phyloP scores from a whole-genome alignment of 2,888 invertebrate species.

The Cosmia pyralina region DNA sequence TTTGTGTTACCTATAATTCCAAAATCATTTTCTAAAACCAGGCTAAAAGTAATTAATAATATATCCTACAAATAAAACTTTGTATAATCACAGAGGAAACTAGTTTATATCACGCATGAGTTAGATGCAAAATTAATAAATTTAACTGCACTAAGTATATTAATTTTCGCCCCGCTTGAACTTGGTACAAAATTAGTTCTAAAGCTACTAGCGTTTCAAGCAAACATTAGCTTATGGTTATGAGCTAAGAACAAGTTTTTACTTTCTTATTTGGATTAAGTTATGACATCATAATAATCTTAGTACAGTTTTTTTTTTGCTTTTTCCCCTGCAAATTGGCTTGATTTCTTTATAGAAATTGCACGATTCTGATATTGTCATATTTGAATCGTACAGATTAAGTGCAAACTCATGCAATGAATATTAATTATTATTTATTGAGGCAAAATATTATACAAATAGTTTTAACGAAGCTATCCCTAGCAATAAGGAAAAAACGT shows the following conservation, averaged over 20 bases:
- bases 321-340: background rate
- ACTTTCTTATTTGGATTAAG: background rate
- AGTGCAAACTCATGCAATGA: background rate
- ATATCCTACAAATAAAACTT: slow-evolving; percentile 7
- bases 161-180: slow-evolving; percentile 44
- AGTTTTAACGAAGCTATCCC: too few species aligned
- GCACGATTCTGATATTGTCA: background rate
- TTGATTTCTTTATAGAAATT: background rate
- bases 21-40: background rate
- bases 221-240: slow-evolving; percentile 6
- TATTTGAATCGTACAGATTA: background rate
- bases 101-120: slow-evolving; percentile 22
- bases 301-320: too few species aligned
- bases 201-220: slow-evolving; percentile 26
- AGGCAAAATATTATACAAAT: too few species aligned
- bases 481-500: too few species aligned
- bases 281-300: background rate
- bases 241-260: slow-evolving; percentile 21
- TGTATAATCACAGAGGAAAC: slow-evolving; percentile 1
- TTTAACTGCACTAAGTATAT: slow-evolving; percentile 41
- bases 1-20: background rate
- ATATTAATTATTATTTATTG: background rate
- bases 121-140: slow-evolving; percentile 41
- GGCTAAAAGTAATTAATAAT: slow-evolving; percentile 17
- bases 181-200: slow-evolving; percentile 55